Base-by-base conservation (phyloP, 2,888 invertebrate genomes). In the Helleia helle region DNA sequence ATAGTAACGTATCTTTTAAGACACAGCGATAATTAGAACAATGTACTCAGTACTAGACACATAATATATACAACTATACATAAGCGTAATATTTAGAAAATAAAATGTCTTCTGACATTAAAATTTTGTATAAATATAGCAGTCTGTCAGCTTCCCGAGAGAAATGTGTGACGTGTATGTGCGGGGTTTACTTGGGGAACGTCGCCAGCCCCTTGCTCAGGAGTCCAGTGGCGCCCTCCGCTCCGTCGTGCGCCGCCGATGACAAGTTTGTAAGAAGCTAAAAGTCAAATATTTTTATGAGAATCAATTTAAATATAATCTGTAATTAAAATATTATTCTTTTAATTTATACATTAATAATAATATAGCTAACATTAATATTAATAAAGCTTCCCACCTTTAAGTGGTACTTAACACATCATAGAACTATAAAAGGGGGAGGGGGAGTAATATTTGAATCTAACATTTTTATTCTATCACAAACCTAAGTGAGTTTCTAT, bases 161-260 rank as follows among this genome's bases (percentile, higher is more conserved):
- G 46, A 51, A 49, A 44, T 42, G 44, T 49, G 50, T 49, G 41
- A 39, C 42, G n/a, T 43, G 38, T 7, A 6, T 42, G 30, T 7
- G 36, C 13, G 15, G 41, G 17, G 29, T 59, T 59, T 79, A 83
- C 67, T 83, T 81, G 40, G 71, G 70, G 67, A 79, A 74, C 34
- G 66, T 54, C 11, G 71, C 66, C 27, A 87, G 65, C 1, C 87
- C 86, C 65, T 87, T 87, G 71, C 75, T 86, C 48, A 87, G 75
- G 2, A 87, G 67, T 0, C 79, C 77, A 0, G 75, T 64, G 1
- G 86, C 81, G 24, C 76, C 75, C 28, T 80, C 72, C 1, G 83
- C 71, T 4, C 85, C 85, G 12, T 86, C 80, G 34, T 83, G 74
- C 2, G 73, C 67, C 1, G 71, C 74, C 0, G 71, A 51, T 1